phyloP scores from a whole-genome alignment of 2,113 vertebrate species.

The Rhadina sibilatrix region DNA sequence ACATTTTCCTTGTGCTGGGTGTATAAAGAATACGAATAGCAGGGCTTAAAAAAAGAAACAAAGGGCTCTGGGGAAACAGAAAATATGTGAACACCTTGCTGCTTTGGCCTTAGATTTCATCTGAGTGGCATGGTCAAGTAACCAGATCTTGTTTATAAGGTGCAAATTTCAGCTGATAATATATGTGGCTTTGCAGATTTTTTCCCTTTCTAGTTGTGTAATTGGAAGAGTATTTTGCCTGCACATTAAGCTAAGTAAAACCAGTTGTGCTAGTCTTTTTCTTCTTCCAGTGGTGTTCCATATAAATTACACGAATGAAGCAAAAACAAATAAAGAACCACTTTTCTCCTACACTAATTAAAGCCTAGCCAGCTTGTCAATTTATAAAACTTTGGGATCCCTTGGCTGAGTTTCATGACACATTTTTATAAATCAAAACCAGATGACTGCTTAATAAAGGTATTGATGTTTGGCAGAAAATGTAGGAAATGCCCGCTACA shows the following conservation, averaged over 20 bases:
- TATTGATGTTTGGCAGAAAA: conserved; percentile 51
- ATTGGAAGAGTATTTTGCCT: conserved; percentile 31
- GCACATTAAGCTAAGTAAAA: conserved; percentile 50
- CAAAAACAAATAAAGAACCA: conserved; percentile 57
- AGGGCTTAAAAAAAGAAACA: conserved; percentile 27
- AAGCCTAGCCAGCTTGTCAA: conserved; percentile 57
- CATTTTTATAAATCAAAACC: conserved; percentile 61
- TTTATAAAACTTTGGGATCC: conserved; percentile 60
- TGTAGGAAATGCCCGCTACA: conserved; percentile 53
- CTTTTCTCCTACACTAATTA: conserved; percentile 66
- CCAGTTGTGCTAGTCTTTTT: conserved; percentile 32
- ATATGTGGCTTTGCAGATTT: conserved; percentile 50
- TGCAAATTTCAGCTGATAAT: conserved; percentile 45
- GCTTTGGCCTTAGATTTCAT: conserved; percentile 22
- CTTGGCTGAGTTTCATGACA: conserved; percentile 46
- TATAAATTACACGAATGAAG: conserved; percentile 40
- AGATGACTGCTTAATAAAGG: conserved; percentile 64
- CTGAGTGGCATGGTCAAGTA: conserved; percentile 31
- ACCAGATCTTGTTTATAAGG: conserved; percentile 54
- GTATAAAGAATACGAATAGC: neutral
- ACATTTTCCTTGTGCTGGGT: neutral
- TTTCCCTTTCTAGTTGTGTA: conserved; percentile 15
- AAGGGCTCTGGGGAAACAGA: neutral
- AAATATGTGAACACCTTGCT: conserved; percentile 8
- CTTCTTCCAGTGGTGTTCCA: conserved; percentile 14